phyloP scores from a whole-genome alignment of 2,113 vertebrate genomes.

The Egretta garzetta region DNA sequence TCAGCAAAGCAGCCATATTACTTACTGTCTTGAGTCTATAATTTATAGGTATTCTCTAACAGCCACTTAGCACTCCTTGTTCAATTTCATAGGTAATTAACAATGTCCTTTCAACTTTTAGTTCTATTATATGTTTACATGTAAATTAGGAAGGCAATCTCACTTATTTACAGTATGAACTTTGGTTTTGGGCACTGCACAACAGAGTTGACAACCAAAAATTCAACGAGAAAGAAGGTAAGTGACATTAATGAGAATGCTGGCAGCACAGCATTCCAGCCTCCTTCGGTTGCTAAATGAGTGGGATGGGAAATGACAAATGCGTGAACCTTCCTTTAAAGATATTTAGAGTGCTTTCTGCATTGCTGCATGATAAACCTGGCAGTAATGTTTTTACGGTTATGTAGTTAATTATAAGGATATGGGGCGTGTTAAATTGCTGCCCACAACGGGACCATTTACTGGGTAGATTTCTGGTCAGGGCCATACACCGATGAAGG shows the following conservation, averaged over 20 bases:
- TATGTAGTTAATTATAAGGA: neutral
- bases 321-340: neutral
- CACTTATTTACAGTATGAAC: neutral
- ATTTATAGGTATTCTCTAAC: neutral
- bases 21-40: neutral
- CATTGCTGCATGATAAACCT: neutral
- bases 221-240: neutral
- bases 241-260: neutral
- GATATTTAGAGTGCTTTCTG: neutral
- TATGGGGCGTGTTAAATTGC: neutral
- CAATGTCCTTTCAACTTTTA: neutral
- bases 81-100: constrained; percentile 1
- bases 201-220: neutral
- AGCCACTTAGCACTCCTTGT: neutral
- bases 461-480: neutral
- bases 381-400: neutral
- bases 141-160: neutral
- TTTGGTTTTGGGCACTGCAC: neutral
- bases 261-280: neutral
- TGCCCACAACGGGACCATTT: neutral
- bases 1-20: neutral
- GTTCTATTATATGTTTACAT: neutral
- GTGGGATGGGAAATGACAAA: constrained; percentile 8
- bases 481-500: neutral
- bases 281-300: neutral